phyloP scores from a whole-genome alignment of 1,140 invertebrate species.

The Drosophila jambulina region DNA sequence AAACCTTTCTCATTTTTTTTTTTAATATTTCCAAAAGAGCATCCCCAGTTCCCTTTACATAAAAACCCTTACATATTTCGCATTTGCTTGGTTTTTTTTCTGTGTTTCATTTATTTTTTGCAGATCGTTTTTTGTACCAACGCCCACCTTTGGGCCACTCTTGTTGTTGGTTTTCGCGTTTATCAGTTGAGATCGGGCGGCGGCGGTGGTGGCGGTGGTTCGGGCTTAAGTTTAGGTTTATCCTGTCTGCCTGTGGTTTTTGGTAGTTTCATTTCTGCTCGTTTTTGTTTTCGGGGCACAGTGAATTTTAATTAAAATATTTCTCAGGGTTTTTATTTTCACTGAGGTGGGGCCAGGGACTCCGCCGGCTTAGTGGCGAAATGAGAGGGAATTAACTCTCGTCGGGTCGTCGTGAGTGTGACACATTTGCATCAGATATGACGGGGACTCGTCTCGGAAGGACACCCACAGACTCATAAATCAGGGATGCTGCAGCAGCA shows the following conservation, averaged over 20 bases:
- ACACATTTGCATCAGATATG: constrained; percentile 82
- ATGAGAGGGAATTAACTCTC: constrained; percentile 7
- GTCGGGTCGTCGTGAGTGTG: constrained; percentile 69
- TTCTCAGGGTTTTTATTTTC: constrained; percentile 73
- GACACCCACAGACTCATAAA: constrained; percentile 72
- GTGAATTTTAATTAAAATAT: constrained; percentile 84
- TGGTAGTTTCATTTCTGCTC: constrained; percentile 54
- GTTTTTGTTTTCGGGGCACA: constrained; percentile 53
- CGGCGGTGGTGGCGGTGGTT: constrained; percentile 20
- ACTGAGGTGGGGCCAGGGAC: not conserved
- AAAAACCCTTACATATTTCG: not conserved
- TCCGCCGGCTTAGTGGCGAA: constrained; percentile 2
- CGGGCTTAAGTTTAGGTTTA: constrained; percentile 48
- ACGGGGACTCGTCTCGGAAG: constrained; percentile 54
- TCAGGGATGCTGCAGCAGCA: constrained; percentile 39
- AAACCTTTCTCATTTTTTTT: not conserved
- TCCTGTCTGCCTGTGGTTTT: constrained; percentile 69
- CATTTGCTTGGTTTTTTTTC: constrained; percentile 24
- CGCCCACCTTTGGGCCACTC: constrained; percentile 64
- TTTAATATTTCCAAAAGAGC: constrained; percentile 5
- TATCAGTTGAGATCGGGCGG: constrained; percentile 80
- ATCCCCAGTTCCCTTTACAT: not conserved
- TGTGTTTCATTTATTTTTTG: constrained; percentile 41
- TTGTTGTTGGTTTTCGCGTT: constrained; percentile 77
- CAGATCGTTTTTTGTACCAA: constrained; percentile 65